phyloP scores from a whole-genome alignment of 2,888 invertebrate genomes.

The Poecilobothrus nobilitatus region DNA sequence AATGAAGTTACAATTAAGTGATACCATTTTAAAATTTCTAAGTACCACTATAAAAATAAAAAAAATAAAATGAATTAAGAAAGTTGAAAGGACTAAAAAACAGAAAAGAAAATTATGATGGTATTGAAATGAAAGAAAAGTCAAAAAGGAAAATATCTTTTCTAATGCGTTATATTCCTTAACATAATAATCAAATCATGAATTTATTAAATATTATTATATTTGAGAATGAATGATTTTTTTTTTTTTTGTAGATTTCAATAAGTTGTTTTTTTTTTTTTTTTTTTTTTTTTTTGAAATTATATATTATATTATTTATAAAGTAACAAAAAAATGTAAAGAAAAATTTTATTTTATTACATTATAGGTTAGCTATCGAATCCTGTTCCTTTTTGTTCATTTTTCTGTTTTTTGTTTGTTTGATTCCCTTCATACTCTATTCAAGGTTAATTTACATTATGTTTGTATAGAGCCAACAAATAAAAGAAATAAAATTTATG shows the following conservation, averaged over 20 bases:
- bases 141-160: neutral
- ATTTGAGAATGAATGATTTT: neutral
- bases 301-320: neutral
- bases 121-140: neutral
- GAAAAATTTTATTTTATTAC: neutral
- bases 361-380: neutral
- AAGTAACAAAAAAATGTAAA: no score
- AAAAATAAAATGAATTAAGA: no score
- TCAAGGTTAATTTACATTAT: conserved; percentile 6
- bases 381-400: neutral
- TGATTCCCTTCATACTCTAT: neutral
- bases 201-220: neutral
- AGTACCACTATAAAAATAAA: no score
- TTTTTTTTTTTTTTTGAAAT: neutral
- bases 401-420: no score
- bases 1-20: no score
- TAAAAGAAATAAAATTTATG: no score
- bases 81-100: no score
- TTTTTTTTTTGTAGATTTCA: neutral
- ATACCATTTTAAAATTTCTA: no score
- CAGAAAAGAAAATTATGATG: neutral
- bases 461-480: neutral
- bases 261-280: neutral
- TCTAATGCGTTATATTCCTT: neutral
- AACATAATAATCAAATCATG: conserved; percentile 4